phyloP scores from a whole-genome alignment of 2,113 vertebrate species.

The Notothenia rossii region DNA sequence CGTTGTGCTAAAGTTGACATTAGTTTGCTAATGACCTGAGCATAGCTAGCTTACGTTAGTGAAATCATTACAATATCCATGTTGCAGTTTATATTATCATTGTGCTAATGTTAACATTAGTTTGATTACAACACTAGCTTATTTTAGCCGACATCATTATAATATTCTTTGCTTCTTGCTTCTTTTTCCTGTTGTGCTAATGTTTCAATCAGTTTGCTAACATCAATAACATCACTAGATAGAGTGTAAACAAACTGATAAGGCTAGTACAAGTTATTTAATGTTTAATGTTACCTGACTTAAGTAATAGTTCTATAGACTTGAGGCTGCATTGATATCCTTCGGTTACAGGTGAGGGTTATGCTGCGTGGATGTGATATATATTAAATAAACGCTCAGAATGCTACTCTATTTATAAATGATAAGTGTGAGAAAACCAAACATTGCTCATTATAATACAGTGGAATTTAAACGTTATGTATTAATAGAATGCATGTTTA shows the following conservation, averaged over 20 bases:
- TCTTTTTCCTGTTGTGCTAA: not conserved
- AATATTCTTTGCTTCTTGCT: too few species aligned
- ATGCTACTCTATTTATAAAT: not conserved
- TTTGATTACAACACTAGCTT: too few species aligned
- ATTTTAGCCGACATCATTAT: too few species aligned
- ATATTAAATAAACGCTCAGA: not conserved
- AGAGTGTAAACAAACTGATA: not conserved
- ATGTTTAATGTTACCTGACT: not conserved
- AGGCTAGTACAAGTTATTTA: not conserved
- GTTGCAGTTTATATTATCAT: too few species aligned
- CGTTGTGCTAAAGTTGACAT: too few species aligned
- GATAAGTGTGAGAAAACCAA: not conserved
- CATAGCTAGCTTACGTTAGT: too few species aligned
- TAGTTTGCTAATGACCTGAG: too few species aligned
- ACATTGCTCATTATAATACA: not conserved
- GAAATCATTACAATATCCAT: too few species aligned
- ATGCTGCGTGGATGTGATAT: not conserved
- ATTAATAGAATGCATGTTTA: not conserved
- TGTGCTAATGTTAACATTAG: too few species aligned
- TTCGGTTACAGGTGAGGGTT: not conserved
- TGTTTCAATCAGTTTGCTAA: not conserved
- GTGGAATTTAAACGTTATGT: not conserved
- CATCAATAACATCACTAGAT: not conserved
- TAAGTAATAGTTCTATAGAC: too few species aligned
- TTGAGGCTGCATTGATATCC: not conserved